Base-by-base conservation (phyloP, 2,888 invertebrate genomes). In the Tenthredo mesomela region DNA sequence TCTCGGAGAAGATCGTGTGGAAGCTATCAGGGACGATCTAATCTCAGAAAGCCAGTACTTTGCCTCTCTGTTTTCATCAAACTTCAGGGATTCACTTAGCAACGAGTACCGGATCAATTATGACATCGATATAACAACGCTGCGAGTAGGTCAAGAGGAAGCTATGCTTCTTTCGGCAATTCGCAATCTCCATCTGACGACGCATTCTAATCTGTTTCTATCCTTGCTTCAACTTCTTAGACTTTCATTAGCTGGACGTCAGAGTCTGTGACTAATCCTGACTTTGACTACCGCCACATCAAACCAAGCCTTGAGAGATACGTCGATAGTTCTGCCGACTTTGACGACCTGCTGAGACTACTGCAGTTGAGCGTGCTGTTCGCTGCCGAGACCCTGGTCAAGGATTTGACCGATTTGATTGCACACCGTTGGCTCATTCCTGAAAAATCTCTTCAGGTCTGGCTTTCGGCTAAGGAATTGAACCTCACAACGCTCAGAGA, bases 51-150 rank as follows among this genome's bases (percentile, higher is more conserved):
- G 92, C 67, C 83, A 86, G 1, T 92, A 92, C 29, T 92, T 92
- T 78, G 87, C 88, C 0, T 89, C 89, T 1, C 88, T 92, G 65
- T 89, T 91, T 29, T 91, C 90, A 0, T 87, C 89, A 47, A 89
- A 89, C 78, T 91, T 90, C 78, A 88, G 86, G 12, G 91, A 92
- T 85, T 89, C 89, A 43, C 85, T 82, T 25, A 86, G 87, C 29
- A 86, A 88, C 18, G 89, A 91, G 85, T 89, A 91, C 61, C 85
- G 85, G 71, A 90, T 92, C 33, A 91, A 91, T 85, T 92, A 90
- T 85, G 88, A 91, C 50, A 87, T 92, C 84, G 43, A 88, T 61
- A 67, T 85, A 4, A 43, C 29, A 18, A 89, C 89, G 15, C 87
- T 92, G 18, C 86, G 90, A 90, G 92, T 91, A 86, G 37, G 58